Base-by-base conservation (phyloP, 2,797 vertebrate genomes). In the Martes flavigula region DNA sequence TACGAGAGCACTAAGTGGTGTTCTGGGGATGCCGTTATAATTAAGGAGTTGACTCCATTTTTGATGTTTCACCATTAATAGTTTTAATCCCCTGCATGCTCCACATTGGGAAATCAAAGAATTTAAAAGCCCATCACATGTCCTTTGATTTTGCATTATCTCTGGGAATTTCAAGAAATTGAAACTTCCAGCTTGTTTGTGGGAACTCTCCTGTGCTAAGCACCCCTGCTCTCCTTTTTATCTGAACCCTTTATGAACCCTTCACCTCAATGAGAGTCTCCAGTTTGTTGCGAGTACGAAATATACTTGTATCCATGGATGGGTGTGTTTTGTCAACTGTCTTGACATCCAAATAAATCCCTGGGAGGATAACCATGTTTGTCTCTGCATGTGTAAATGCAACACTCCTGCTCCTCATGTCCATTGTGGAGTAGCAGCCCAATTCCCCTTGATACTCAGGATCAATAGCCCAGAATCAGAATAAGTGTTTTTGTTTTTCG, bases 191-290 rank as follows among this genome's bases (percentile, higher is more conserved):
- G 23, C 20, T 23, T 11, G 10, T 75, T 48, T 62, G 46, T 75
- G 21, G 32, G 66, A 73, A 43, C 23, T 43, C 23, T 20, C 23
- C 30, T 23, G 35, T 30, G 27, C 2, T 7, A 21, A 7, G 2
- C 14, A 23, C 32, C 32, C 21, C 66, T 30, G 0, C 7, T 91
- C 2, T 58, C 32, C 3, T 58, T 68, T 35, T 21, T 35, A 68
- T 13, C 48, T 2, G 12, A 60, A 5, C 32, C 7, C 43, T 62
- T 14, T 8, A 23, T 30, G 7, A 58, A 8, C 0, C 13, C 2
- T 75, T 82, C 32, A 23, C 1, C 4, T 72, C 78, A 8, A 25
- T 9, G 54, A 27, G 13, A 46, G 3, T 38, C 13, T 23, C 60
- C 46, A 58, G 12, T 40, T 51, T 85, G 0, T 48, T 79, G 25